phyloP scores from a whole-genome alignment of 1,140 invertebrate genomes.

The Drosophila serrata region DNA sequence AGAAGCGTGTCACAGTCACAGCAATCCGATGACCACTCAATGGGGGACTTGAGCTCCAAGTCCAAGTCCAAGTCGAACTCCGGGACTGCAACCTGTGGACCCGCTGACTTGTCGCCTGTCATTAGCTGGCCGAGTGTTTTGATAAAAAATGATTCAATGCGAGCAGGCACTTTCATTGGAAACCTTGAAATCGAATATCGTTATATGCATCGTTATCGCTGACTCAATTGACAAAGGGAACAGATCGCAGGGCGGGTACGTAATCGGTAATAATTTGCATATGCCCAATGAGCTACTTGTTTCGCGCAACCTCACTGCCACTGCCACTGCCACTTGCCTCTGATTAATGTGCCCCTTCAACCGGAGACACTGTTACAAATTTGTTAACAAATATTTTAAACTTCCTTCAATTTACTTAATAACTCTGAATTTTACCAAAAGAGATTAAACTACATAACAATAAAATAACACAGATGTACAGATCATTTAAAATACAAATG shows the following conservation, averaged over 20 bases:
- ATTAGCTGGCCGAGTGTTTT: slow-evolving; percentile 65
- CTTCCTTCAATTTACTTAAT: no score
- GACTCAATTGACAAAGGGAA: slow-evolving; percentile 41
- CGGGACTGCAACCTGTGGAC: slow-evolving; percentile 19
- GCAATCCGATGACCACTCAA: slow-evolving; percentile 22
- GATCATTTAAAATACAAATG: no score
- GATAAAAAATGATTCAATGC: slow-evolving; percentile 69
- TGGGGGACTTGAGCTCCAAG: background rate
- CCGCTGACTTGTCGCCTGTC: slow-evolving; percentile 76
- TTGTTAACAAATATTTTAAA: background rate
- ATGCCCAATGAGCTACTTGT: slow-evolving; percentile 73
- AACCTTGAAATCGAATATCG: slow-evolving; percentile 69
- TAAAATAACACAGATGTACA: no score
- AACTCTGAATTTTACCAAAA: no score
- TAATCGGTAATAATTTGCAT: slow-evolving; percentile 68
- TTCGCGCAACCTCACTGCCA: slow-evolving; percentile 56
- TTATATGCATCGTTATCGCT: slow-evolving; percentile 34
- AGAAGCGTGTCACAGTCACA: slow-evolving; percentile 65
- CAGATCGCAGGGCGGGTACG: slow-evolving; percentile 19
- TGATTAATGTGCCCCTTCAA: slow-evolving; percentile 68
- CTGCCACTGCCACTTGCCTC: slow-evolving; percentile 55
- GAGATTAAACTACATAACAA: no score
- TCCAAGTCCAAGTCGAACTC: background rate
- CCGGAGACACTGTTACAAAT: slow-evolving; percentile 12
- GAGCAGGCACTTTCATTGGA: slow-evolving; percentile 59